Evolutionary conservation across 2,113 vertebrate genomes (phyloP), one percentile per base, ranked within the genome.

Genomic region (Alexandromys fortis): DNA sequence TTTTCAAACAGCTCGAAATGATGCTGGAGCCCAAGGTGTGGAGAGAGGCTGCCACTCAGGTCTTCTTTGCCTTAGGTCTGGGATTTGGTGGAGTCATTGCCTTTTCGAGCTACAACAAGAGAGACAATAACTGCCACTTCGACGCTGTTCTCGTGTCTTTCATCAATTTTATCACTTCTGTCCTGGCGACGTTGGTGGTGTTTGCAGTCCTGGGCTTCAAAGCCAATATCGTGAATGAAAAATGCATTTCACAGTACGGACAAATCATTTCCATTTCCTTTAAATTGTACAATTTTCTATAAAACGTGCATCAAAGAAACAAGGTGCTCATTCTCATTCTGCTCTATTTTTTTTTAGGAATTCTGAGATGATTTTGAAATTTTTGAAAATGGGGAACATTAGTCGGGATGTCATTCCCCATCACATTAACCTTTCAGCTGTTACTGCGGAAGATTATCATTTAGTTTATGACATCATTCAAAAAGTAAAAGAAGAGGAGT

Each of bases 101-200:
- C 96, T 99, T 99, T 98, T 99, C 99, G 98, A 99, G 99, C 98
- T 99, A 99, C 99, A 99, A 99, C 99, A 99, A 99, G 98, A 99
- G 99, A 96, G 99, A 99, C 98, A 99, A 99, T 99, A 99, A 99
- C 98, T 99, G 99, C 98, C 99, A 99, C 98, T 99, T 99, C 33
- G 99, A 99, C 86, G 99, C 99, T 93, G 99, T 99, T 83, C 98
- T 99, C 96, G 99, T 99, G 98, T 99, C 99, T 89, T 99, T 99
- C 77, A 99, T 99, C 98, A 99, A 99, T 97, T 99, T 99, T 98
- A 99, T 99, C 98, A 99, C 99, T 86, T 99, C 99, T 52, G 99
- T 99, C 96, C 98, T 99, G 98, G 99, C 99, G 97, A 99, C 99
- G 12, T 97, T 99, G 98, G 99, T 99, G 98, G 99, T 99, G 98